Conservation (phyloP, 1,140 invertebrate species). For the Drosophila nigrodunni region DNA sequence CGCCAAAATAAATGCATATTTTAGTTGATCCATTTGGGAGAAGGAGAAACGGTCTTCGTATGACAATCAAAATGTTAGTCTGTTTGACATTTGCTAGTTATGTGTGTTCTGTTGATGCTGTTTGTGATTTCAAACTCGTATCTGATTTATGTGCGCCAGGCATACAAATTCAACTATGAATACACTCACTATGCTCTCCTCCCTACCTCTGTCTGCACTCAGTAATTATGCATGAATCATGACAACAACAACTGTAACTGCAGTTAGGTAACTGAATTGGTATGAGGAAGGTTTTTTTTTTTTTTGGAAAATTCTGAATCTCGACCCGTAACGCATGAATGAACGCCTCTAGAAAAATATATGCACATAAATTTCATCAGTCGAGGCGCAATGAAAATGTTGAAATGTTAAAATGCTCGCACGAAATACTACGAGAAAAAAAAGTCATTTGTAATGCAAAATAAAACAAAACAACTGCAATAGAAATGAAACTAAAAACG, state of each 20-base stretch:
- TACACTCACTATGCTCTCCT: slow-evolving; percentile 37
- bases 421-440: slow-evolving; percentile 51
- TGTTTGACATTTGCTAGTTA: slow-evolving; percentile 34
- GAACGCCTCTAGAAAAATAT: slow-evolving; percentile 59
- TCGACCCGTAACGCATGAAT: slow-evolving; percentile 73
- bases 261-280: slow-evolving; percentile 17
- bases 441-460: slow-evolving; percentile 77
- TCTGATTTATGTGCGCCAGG: slow-evolving; percentile 54
- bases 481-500: slow-evolving; percentile 59
- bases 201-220: not conserved
- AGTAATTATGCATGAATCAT: slow-evolving; percentile 79
- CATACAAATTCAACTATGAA: slow-evolving; percentile 58
- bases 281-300: not conserved
- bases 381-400: slow-evolving; percentile 74
- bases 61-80: slow-evolving; percentile 32
- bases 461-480: slow-evolving; percentile 52
- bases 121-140: slow-evolving; percentile 26
- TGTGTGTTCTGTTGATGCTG: slow-evolving; percentile 16
- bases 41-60: not conserved
- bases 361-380: slow-evolving; percentile 77
- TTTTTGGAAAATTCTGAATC: slow-evolving; percentile 17
- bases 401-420: slow-evolving; percentile 80
- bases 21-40: not conserved
- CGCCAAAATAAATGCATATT: not conserved
- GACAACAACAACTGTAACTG: slow-evolving; percentile 43